These are phyloP conservation scores for Brachylomia viminalis DNA, from an alignment of 2,888 invertebrate species.

Conservation along the genomic window DNA sequence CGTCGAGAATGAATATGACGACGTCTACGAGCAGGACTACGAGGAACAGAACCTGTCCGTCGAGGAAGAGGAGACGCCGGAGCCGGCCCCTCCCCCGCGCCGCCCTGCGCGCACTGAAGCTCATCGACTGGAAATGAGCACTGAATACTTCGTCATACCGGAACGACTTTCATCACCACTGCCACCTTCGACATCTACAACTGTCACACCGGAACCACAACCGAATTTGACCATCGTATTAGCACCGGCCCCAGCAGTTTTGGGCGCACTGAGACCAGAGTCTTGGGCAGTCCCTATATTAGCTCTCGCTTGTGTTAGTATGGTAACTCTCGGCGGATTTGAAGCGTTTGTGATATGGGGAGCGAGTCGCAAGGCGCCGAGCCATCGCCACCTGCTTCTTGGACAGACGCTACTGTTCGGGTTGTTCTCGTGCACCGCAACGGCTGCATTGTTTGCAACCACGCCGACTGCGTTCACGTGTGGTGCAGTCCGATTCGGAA, in stretches of 20 bases:
- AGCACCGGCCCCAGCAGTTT: constrained; percentile 71
- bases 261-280: constrained; percentile 92
- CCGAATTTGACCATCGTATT: constrained; percentile 77
- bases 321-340: constrained; percentile 96
- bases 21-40: constrained; percentile 81
- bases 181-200: constrained; percentile 80
- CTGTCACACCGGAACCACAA: constrained; percentile 72
- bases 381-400: constrained; percentile 95
- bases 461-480: constrained; percentile 95
- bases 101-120: constrained; percentile 85
- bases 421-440: constrained; percentile 94
- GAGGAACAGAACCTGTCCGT: constrained; percentile 76
- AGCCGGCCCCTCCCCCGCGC: constrained; percentile 78
- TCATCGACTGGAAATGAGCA: constrained; percentile 94
- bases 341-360: constrained; percentile 96
- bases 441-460: constrained; percentile 94
- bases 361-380: constrained; percentile 95
- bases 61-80: constrained; percentile 74
- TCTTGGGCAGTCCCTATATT: constrained; percentile 98
- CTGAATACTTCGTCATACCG: constrained; percentile 95
- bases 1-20: constrained; percentile 81
- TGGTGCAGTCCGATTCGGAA: constrained; percentile 95
- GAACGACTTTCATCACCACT: constrained; percentile 82
- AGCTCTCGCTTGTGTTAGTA: constrained; percentile 95
- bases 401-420: constrained; percentile 97